Evolutionary conservation across 2,888 invertebrate genomes (phyloP), one percentile per base, ranked within the genome.

Genomic region (Tetragnatha montana): DNA sequence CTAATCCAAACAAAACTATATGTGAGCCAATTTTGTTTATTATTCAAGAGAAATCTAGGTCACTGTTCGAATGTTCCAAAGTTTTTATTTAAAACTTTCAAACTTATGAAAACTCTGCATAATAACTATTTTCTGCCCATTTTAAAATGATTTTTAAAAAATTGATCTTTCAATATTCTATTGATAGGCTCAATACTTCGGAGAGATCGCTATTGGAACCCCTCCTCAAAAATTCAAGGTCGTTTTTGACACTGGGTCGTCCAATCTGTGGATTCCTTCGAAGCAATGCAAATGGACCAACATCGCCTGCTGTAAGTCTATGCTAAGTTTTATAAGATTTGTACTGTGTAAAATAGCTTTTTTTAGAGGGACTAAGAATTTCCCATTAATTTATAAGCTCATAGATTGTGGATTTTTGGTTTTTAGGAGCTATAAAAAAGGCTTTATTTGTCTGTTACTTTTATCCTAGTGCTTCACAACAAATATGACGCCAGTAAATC

Each of bases 181-280:
- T 49, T 78, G 93, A 74, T 17, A 96, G 97, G 98, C 98, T 73
- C 98, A 99, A 94, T 99, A 99, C 94, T 99, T 97, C 94, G 99
- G 99, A 12, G 96, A 96, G 1, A 98, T 99, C 92, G 94, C 95
- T 0, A 97, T 99, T 94, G 99, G 99, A 88, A 96, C 95, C 75
- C 99, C 99, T 22, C 96, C 97, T 85, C 99, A 99, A 94, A 95
- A 91, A 94, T 99, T 99, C 94, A 96, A 96, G 93, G 99, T 99
- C 91, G 96, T 99, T 91, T 99, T 99, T 94, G 99, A 99, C 94
- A 99, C 99, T 0, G 99, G 99, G 91, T 99, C 99, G 3, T 98
- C 99, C 73, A 99, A 99, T 94, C 95, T 99, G 87, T 99, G 99
- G 99, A 96, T 99, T 89, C 99, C 99, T 6, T 99, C 99, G 14